Evolutionary conservation across 2,113 vertebrate species (phyloP).

Genomic region (Hemiprocne comata): DNA sequence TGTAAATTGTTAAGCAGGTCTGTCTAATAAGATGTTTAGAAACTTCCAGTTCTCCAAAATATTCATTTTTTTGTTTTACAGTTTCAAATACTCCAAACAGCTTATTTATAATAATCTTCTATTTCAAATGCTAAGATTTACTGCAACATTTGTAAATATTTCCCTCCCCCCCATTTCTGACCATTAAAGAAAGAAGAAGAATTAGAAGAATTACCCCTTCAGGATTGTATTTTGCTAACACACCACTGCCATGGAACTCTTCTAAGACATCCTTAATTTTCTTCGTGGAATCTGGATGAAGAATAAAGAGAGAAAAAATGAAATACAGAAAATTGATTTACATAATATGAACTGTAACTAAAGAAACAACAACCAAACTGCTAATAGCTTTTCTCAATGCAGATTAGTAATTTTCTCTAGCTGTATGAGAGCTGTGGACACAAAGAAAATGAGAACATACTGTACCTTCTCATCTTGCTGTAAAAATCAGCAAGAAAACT

Average conservation of each 20-base stretch:
- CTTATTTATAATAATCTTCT: neutral
- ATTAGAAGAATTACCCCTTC: conserved; percentile 84
- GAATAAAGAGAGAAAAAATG: conserved; percentile 55
- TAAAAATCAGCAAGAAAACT: neutral
- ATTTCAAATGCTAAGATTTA: neutral
- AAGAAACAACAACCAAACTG: neutral
- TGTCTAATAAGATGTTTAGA: neutral
- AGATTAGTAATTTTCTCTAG: conserved; percentile 8
- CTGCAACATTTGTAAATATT: neutral
- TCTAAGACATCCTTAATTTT: conserved; percentile 94
- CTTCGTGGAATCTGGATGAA: conserved; percentile 88
- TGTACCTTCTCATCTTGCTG: neutral
- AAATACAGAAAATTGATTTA: neutral
- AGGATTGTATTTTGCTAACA: conserved; percentile 93
- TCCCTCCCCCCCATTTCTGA: neutral
- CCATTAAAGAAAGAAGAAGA: conserved; percentile 10
- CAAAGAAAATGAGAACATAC: conserved; percentile 4
- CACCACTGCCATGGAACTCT: conserved; percentile 93
- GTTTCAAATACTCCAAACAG: neutral
- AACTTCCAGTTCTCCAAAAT: neutral
- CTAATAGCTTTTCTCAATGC: neutral
- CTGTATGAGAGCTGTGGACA: neutral
- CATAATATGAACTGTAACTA: neutral
- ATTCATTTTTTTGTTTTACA: neutral
- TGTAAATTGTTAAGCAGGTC: neutral